These are phyloP conservation scores for Apis cerana DNA, from an alignment of 1,140 invertebrate species.

Conservation along the genomic window DNA sequence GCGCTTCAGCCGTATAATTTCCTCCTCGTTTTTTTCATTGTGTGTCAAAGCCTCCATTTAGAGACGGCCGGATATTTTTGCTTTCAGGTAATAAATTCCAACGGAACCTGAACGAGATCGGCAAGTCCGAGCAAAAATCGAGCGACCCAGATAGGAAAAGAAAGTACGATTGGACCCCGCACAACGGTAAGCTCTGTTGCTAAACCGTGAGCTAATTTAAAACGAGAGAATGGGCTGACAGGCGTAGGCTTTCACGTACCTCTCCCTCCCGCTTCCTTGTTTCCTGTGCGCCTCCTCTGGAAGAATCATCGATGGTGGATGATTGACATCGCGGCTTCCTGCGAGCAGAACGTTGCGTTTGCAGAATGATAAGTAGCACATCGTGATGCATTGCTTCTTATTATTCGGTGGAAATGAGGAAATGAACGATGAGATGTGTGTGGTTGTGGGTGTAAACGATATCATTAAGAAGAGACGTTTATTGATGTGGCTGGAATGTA, in stretches of 20 bases:
- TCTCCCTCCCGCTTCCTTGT: not conserved
- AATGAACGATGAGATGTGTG: not conserved
- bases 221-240: conserved; percentile 9
- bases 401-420: not conserved
- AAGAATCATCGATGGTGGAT: conserved; percentile 4
- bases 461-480: not conserved
- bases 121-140: conserved; percentile 87
- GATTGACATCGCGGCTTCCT: not conserved
- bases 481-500: not conserved
- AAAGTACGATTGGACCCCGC: conserved; percentile 72
- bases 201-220: conserved; percentile 36
- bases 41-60: conserved; percentile 3
- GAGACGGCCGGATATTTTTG: conserved; percentile 18
- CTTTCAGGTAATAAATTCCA: conserved; percentile 84
- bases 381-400: not conserved
- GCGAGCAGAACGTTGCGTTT: not conserved
- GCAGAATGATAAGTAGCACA: not conserved
- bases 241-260: not conserved
- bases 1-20: not conserved
- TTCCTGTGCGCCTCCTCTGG: not conserved
- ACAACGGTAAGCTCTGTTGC: conserved; percentile 70
- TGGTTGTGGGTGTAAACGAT: not conserved
- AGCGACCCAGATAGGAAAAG: conserved; percentile 72
- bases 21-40: not conserved
- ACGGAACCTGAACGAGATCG: conserved; percentile 87